Conservation (phyloP, 2,113 vertebrate genomes). For the Alosa alosa region DNA sequence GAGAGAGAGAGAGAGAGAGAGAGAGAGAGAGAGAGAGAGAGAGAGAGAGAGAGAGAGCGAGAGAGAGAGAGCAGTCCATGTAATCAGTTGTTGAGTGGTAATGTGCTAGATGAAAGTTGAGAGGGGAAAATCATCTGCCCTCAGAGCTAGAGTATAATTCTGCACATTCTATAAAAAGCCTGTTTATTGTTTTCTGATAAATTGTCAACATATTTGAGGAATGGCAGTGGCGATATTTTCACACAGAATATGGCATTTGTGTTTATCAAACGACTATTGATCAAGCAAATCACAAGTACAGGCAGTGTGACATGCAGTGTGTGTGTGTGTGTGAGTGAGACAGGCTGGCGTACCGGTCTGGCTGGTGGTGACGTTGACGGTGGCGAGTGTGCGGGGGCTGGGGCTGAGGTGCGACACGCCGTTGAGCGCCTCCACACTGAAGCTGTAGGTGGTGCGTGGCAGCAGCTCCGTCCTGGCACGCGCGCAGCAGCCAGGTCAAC, state of each 20-base stretch:
- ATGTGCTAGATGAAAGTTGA: background rate
- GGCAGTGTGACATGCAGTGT: background rate
- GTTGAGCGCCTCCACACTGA: constrained; percentile 91
- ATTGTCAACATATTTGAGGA: background rate
- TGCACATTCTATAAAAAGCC: constrained; percentile 14
- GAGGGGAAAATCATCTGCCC: background rate
- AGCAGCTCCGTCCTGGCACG: constrained; percentile 89
- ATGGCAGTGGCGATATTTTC: background rate
- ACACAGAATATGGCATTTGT: background rate
- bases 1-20: background rate
- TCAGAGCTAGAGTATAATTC: background rate
- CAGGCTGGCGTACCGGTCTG: constrained; percentile 84
- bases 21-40: background rate
- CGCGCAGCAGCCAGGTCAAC: constrained; percentile 80
- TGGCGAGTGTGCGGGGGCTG: constrained; percentile 89
- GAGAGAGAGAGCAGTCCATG: background rate
- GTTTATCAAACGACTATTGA: background rate
- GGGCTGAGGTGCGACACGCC: constrained; percentile 94
- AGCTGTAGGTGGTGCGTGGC: constrained; percentile 92
- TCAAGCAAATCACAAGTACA: background rate
- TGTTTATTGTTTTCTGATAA: background rate
- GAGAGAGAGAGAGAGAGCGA: background rate
- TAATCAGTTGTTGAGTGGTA: background rate
- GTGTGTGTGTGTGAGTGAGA: background rate
- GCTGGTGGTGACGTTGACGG: constrained; percentile 97